Evolutionary conservation across 2,888 invertebrate genomes (phyloP).

Genomic region (Apamea monoglypha): DNA sequence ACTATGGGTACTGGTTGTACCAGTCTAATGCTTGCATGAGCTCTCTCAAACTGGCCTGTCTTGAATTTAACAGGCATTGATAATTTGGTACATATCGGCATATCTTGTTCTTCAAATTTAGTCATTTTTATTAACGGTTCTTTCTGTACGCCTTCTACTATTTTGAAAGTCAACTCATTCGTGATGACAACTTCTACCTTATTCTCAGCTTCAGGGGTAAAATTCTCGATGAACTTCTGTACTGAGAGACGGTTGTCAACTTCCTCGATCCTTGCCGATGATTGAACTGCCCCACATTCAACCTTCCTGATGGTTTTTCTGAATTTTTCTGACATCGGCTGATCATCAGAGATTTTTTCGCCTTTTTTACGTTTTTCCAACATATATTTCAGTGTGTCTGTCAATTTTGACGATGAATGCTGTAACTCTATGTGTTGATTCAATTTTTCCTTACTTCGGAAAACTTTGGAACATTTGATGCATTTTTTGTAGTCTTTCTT

Average conservation of each 20-base stretch:
- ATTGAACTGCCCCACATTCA: slow-evolving; percentile 12
- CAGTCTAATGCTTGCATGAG: slow-evolving; percentile 71
- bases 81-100: slow-evolving; percentile 55
- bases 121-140: slow-evolving; percentile 76
- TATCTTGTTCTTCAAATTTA: slow-evolving; percentile 68
- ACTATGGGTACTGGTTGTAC: slow-evolving; percentile 54
- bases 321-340: slow-evolving; percentile 68
- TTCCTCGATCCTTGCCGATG: slow-evolving; percentile 70
- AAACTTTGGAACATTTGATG: slow-evolving; percentile 79
- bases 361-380: slow-evolving; percentile 76
- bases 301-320: slow-evolving; percentile 77
- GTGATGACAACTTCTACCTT: slow-evolving; percentile 51
- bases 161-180: slow-evolving; percentile 68
- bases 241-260: slow-evolving; percentile 75
- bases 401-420: slow-evolving; percentile 80
- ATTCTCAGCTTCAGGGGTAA: slow-evolving; percentile 76
- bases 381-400: slow-evolving; percentile 81
- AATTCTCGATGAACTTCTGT: slow-evolving; percentile 83
- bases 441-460: slow-evolving; percentile 73
- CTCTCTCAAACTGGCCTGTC: slow-evolving; percentile 58
- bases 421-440: slow-evolving; percentile 73
- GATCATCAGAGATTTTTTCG: slow-evolving; percentile 46
- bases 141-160: slow-evolving; percentile 46
- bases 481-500: slow-evolving; percentile 76
- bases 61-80: slow-evolving; percentile 79